phyloP scores from a whole-genome alignment of 2,888 invertebrate species.

The Lasioglossum marginatum region DNA sequence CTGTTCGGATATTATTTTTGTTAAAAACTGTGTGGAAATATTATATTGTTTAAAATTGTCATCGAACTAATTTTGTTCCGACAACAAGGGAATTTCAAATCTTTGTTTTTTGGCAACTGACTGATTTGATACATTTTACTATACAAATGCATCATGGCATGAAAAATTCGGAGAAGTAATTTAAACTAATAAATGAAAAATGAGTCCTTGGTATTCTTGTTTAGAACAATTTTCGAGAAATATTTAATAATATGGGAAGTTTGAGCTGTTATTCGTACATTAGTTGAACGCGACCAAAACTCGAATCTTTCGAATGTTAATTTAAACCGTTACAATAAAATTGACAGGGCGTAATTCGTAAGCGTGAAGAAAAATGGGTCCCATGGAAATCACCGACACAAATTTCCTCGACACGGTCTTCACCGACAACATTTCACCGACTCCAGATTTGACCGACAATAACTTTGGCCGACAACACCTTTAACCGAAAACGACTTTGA shows the following conservation, averaged over 20 bases:
- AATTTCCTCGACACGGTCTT: no score
- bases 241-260: neutral
- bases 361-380: neutral
- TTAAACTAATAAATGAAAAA: neutral
- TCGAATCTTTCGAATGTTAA: neutral
- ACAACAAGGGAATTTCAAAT: neutral
- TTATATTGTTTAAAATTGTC: neutral
- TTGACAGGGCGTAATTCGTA: neutral
- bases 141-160: neutral
- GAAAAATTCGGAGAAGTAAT: neutral
- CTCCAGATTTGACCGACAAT: no score
- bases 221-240: neutral
- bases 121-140: neutral
- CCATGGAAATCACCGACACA: no score
- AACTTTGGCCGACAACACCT: no score
- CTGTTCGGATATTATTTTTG: neutral
- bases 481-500: no score
- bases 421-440: no score
- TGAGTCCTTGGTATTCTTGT: neutral
- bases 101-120: neutral
- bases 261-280: neutral
- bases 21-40: neutral
- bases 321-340: neutral
- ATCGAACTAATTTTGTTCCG: neutral
- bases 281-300: neutral